These are phyloP conservation scores for Formicarius rufipectus DNA, from an alignment of 2,113 vertebrate genomes.

Conservation along the genomic window DNA sequence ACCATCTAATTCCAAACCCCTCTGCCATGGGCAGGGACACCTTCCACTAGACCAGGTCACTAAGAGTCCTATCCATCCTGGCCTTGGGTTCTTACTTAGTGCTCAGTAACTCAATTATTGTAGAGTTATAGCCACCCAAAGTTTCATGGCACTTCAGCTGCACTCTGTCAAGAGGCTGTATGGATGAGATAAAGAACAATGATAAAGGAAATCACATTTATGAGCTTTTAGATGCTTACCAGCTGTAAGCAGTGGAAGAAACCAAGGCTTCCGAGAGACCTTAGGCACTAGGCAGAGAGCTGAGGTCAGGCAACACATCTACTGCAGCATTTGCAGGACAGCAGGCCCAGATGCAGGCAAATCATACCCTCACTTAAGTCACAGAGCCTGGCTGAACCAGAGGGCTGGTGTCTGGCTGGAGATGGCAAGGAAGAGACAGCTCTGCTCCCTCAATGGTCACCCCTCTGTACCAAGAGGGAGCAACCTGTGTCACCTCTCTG, in stretches of 20 bases:
- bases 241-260: background rate
- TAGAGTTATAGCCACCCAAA: background rate
- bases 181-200: background rate
- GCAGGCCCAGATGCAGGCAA: background rate
- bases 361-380: background rate
- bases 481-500: background rate
- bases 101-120: background rate
- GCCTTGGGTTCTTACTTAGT: background rate
- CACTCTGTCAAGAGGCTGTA: background rate
- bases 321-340: background rate
- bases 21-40: background rate
- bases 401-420: background rate
- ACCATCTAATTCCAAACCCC: background rate
- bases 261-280: background rate
- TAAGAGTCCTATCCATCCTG: background rate
- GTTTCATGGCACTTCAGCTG: background rate
- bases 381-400: background rate
- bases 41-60: background rate
- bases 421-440: background rate
- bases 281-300: background rate
- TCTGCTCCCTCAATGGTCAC: background rate
- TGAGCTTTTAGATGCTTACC: background rate
- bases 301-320: fast-evolving
- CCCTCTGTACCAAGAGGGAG: background rate
- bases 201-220: background rate